Percentiles rank a stretch among this genome's conserved stretches.
Conservation (phyloP, 2,888 invertebrate genomes). For the Euproctis similis region DNA sequence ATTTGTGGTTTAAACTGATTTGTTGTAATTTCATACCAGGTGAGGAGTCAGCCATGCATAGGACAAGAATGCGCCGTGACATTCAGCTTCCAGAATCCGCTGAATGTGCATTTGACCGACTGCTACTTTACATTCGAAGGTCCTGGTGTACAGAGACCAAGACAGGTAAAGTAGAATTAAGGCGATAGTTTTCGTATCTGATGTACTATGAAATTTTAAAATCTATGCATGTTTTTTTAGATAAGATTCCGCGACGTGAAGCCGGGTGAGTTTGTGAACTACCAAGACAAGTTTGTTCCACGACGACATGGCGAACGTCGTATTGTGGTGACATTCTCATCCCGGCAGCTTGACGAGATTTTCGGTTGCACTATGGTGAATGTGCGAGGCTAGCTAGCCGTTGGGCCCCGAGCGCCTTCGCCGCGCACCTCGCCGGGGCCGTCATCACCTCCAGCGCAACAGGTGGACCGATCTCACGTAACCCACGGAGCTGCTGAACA, state of each 20-base stretch:
- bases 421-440: constrained; percentile 59
- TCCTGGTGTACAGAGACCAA: constrained; percentile 78
- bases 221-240: constrained; percentile 26
- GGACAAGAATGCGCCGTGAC: constrained; percentile 72
- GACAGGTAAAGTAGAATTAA: constrained; percentile 51
- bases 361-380: constrained; percentile 74
- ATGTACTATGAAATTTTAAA: not conserved
- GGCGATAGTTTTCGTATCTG: not conserved
- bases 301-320: constrained; percentile 76
- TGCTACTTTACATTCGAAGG: constrained; percentile 84
- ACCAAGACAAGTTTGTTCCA: constrained; percentile 77
- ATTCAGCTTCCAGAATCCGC: constrained; percentile 81
- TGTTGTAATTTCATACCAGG: too few relatives aligned
- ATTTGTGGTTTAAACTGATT: not conserved
- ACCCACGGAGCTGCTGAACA: constrained; percentile 54
- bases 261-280: constrained; percentile 77
- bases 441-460: constrained; percentile 45
- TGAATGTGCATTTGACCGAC: constrained; percentile 77
- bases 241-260: constrained; percentile 77
- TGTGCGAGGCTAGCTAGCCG: constrained; percentile 70
- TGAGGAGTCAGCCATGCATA: constrained; percentile 65
- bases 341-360: constrained; percentile 79
- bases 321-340: constrained; percentile 80
- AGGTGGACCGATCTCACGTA: constrained; percentile 54
- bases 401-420: constrained; percentile 56